Conservation (phyloP, 2,113 vertebrate species). For the Labeo catla region DNA sequence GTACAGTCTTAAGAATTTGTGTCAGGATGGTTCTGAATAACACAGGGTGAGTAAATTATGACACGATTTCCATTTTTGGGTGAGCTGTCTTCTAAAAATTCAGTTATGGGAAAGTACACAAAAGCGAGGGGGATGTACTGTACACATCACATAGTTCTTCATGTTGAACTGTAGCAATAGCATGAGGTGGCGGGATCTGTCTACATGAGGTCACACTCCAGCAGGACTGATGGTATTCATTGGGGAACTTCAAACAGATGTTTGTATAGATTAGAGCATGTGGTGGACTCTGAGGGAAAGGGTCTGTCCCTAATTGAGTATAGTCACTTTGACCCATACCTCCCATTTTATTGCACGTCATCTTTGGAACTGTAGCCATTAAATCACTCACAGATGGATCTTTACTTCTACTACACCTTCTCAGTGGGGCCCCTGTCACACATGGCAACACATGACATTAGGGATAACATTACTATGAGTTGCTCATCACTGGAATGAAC, state of each 20-base stretch:
- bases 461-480: slow-evolving; percentile 2
- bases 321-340: slow-evolving; percentile 75
- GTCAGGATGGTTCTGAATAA: not conserved
- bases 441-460: not conserved
- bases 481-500: not conserved
- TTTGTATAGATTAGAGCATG: slow-evolving; percentile 76
- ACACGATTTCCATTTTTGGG: not conserved
- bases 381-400: slow-evolving; percentile 77
- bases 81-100: not conserved
- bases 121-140: not conserved
- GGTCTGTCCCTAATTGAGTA: slow-evolving; percentile 72
- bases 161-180: not conserved
- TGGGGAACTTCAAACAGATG: slow-evolving; percentile 79
- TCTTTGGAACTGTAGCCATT: slow-evolving; percentile 70
- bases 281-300: slow-evolving; percentile 68
- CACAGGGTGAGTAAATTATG: not conserved
- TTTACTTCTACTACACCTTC: slow-evolving; percentile 57
- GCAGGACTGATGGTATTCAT: slow-evolving; percentile 71
- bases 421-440: not conserved
- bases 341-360: slow-evolving; percentile 76
- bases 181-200: not conserved
- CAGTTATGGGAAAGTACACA: not conserved
- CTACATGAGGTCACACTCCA: slow-evolving; percentile 63
- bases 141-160: not conserved
- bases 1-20: not conserved